Base-by-base conservation (phyloP, 2,888 invertebrate genomes). In the Agrochola macilenta region DNA sequence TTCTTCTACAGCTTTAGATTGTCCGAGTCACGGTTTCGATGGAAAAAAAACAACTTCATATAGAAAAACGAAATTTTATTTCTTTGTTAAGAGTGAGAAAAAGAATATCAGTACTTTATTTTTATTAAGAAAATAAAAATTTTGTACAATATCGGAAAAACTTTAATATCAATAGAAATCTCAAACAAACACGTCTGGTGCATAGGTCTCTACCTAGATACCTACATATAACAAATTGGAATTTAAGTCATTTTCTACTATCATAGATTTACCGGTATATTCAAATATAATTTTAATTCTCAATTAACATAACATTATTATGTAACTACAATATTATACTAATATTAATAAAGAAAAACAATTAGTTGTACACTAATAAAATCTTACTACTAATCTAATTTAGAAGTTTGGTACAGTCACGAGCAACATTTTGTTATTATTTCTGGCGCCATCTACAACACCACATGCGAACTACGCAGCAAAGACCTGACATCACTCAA, bases 281-380 rank as follows among this genome's bases (percentile, higher is more conserved):
- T 71, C 30, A 57, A 72, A 58, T 30, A 46, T 54, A 46, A 43
- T 57, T 70, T 43, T 57, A 57, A 43, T 43, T 73, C 23, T 17
- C 20, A 43, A 57, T 71, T 17, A 23, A 23, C 3, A 39, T 69
- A 49, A 57, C 23, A 7, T 70, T 54, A 52, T 43, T 11, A 73
- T 43, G 23, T 43, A 17, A 69, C 23, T 5, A 57, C 23, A 30
- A 49, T 23, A 23, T 5, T 23, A 23, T 5, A 68, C 30, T 23
- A 30, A 49, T 30, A 66, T 20, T 49, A 0, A 26, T 20, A 20
- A 3, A 68, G 1, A 49, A 46, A 66, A 26, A 66, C 5, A 72
- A 26, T 8, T 60, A 30, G 12, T 49, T 17, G 30, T 66, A 20
- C n/a, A 72, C 20, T 3, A 68, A 49, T 1, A 26, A 39, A 26